Conservation (phyloP, 2,888 invertebrate genomes). For the Byasa hedistus region DNA sequence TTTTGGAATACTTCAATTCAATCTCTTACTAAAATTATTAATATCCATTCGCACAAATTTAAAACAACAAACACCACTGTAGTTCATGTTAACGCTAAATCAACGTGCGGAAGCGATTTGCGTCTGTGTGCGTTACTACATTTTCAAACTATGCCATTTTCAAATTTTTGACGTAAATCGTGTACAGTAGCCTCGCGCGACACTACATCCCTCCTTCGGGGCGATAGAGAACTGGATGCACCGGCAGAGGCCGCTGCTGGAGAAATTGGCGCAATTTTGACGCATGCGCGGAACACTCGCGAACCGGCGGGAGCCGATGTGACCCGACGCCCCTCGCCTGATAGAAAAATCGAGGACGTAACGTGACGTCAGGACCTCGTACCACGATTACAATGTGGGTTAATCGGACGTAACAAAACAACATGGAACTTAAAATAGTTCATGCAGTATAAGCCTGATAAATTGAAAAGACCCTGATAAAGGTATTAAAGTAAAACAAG, state of each 20-base stretch:
- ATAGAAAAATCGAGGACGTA: constrained; percentile 78
- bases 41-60: constrained; percentile 30
- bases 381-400: constrained; percentile 67
- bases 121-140: constrained; percentile 40
- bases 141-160: constrained; percentile 69
- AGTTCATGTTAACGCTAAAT: constrained; percentile 17
- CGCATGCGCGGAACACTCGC: constrained; percentile 70
- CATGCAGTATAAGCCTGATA: constrained; percentile 29
- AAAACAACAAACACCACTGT: constrained; percentile 32
- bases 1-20: constrained; percentile 33
- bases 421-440: constrained; percentile 46
- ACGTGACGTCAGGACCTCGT: constrained; percentile 73
- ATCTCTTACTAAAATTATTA: constrained; percentile 33
- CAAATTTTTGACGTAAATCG: constrained; percentile 64
- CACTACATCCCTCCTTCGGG: constrained; percentile 67
- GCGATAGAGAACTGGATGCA: constrained; percentile 61
- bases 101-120: constrained; percentile 19
- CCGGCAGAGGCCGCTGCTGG: constrained; percentile 73
- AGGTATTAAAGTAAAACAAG: background rate
- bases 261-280: constrained; percentile 77
- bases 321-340: constrained; percentile 71
- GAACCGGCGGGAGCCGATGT: constrained; percentile 68
- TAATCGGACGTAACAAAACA: constrained; percentile 71
- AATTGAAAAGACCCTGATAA: constrained; percentile 24
- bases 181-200: constrained; percentile 54